Evolutionary conservation across 2,113 vertebrate species (phyloP), one percentile per base, ranked within the genome.

Genomic region (Rhegmatorhina hoffmannsi): DNA sequence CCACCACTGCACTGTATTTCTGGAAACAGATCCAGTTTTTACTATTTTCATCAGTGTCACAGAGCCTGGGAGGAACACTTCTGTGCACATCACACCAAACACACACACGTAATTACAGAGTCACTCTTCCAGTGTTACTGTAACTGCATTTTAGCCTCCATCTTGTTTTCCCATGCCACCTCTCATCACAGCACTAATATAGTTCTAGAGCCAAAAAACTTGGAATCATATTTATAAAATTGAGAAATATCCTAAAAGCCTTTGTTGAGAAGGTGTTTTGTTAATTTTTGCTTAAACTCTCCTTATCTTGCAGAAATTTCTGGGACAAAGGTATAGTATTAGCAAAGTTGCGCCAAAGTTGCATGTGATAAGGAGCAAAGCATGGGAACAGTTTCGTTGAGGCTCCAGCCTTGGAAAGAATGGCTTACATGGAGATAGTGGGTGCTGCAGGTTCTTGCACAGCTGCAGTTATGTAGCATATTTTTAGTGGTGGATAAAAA

Each of bases 391-490:
- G 11, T 31, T 84, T 91, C 43, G 43, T 11, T 76, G 70, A 72
- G 67, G 34, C 29, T 76, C 31, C 44, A 69, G 40, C 40, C 49
- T 85, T 44, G 75, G 49, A 73, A 72, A 78, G 26, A 26, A 11
- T n/a, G 33, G 34, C 9, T 67, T 8, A n/a, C 7, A 31, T 1
- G 0, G 44, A 70, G 31, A 6, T 1, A n/a, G 43, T 0, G 0
- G 26, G 13, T 75, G 43, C 50, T 59, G 11, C 43, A 47, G 38
- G 19, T 59, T 75, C 80, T 66, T 63, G 50, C 34, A 24, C 40
- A 74, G 63, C 68, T 76, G 46, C 12, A 19, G 63, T 23, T 69
- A n/a, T 18, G 24, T 0, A 0, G 26, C 10, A 12, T 77, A 29
- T 36, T 82, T 87, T 67, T 25, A 78, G 69, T 47, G 81, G 34